Evolutionary conservation across 2,797 vertebrate genomes (phyloP).

Genomic region (Tragopan temminckii): DNA sequence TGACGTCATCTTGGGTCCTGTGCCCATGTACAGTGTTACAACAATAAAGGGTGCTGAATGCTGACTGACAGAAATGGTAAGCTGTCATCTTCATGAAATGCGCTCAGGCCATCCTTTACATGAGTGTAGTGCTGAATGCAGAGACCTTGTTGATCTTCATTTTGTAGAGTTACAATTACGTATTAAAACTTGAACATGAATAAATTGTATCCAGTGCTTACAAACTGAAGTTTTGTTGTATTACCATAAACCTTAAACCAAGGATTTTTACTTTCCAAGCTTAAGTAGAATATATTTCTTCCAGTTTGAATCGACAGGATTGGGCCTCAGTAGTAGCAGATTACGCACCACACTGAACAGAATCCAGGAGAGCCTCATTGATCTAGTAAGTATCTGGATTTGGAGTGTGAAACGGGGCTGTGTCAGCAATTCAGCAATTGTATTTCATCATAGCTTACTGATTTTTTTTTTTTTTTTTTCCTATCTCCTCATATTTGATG

Average conservation of each 20-base stretch:
- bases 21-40: background rate
- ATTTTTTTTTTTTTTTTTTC: background rate
- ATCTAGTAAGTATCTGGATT: constrained; percentile 88
- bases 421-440: background rate
- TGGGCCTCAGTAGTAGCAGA: constrained; percentile 97
- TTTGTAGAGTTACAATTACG: background rate
- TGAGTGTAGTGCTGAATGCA: background rate
- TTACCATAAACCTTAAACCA: background rate
- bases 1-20: background rate
- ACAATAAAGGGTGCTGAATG: background rate
- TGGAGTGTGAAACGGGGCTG: background rate
- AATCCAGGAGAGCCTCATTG: constrained; percentile 98
- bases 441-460: background rate
- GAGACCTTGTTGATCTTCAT: background rate
- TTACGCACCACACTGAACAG: constrained; percentile 95
- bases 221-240: background rate
- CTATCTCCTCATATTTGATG: background rate
- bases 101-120: background rate
- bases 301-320: constrained; percentile 95
- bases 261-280: background rate
- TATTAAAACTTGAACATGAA: background rate
- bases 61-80: background rate
- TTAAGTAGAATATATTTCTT: constrained; percentile 10
- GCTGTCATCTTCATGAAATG: constrained; percentile 35
- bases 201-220: background rate